Conservation (phyloP, 1,140 invertebrate species). For the Ridgeia piscesae region DNA sequence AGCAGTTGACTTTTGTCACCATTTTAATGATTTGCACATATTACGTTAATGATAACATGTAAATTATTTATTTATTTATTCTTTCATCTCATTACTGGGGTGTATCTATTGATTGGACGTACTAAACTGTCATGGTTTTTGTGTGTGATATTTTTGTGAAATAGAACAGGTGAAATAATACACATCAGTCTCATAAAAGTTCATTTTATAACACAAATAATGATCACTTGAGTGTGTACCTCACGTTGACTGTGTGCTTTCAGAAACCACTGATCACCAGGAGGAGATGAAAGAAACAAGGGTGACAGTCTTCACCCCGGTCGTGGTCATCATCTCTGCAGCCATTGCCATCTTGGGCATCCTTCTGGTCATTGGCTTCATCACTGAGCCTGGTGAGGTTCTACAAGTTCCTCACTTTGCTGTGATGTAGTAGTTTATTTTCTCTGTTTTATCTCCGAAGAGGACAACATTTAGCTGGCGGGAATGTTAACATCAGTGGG, state of each 20-base stretch:
- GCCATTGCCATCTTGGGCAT: constrained; percentile 25
- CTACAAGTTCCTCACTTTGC: background rate
- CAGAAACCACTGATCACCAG: constrained; percentile 26
- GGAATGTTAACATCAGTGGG: background rate
- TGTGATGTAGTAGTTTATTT: background rate
- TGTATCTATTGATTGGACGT: too few species aligned
- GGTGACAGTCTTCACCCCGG: constrained; percentile 26
- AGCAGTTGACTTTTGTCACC: too few species aligned
- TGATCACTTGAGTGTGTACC: too few species aligned
- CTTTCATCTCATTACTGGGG: too few species aligned
- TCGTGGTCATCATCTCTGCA: constrained; percentile 27
- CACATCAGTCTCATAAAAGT: too few species aligned
- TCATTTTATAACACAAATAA: too few species aligned
- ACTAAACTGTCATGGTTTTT: too few species aligned
- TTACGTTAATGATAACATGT: too few species aligned
- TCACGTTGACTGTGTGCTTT: background rate
- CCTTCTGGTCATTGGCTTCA: constrained; percentile 26
- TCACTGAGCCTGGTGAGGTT: constrained; percentile 28
- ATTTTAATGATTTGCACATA: too few species aligned
- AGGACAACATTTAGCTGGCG: background rate
- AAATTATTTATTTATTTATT: too few species aligned
- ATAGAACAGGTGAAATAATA: too few species aligned
- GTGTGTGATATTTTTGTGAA: too few species aligned
- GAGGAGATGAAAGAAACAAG: constrained; percentile 15
- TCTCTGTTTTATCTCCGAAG: background rate